Percentiles rank a stretch among this genome's conserved stretches.
phyloP scores from a whole-genome alignment of 2,113 vertebrate species.

The Pogona vitticeps region DNA sequence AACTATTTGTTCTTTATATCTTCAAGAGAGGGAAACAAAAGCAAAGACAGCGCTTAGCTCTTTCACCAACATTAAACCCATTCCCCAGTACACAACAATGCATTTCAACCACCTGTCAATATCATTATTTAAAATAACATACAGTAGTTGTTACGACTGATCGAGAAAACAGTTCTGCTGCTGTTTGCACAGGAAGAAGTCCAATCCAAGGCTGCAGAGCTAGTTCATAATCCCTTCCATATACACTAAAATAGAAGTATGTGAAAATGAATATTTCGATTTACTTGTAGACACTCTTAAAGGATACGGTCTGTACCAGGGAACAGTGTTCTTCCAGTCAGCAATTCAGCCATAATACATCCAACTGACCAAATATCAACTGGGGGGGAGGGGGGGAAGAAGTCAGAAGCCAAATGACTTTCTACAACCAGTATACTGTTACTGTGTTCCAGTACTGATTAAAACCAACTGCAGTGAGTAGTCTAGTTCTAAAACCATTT shows the following conservation, averaged over 20 bases:
- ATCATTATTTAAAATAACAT: background rate
- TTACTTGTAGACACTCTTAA: slow-evolving; percentile 62
- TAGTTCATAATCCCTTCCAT: background rate
- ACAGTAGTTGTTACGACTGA: background rate
- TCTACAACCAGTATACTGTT: background rate
- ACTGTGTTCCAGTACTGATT: background rate
- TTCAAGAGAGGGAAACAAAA: background rate
- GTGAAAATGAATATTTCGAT: slow-evolving; percentile 14
- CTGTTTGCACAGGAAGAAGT: background rate
- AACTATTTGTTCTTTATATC: background rate
- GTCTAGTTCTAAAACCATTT: background rate
- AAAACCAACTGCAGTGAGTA: background rate
- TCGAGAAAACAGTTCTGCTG: slow-evolving; percentile 4
- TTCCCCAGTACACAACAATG: background rate
- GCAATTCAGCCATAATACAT: slow-evolving; percentile 98
- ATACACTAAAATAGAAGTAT: background rate
- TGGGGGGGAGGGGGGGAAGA: slow-evolving; percentile 65
- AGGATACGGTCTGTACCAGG: slow-evolving; percentile 99
- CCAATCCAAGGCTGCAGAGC: background rate
- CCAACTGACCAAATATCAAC: slow-evolving; percentile 99
- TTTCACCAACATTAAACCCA: background rate
- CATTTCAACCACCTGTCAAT: background rate
- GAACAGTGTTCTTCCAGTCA: slow-evolving; percentile 96
- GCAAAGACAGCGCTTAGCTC: background rate
- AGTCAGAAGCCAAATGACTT: background rate